Evolutionary conservation across 1,140 invertebrate genomes (phyloP).

Genomic region (Onthophagus taurus): DNA sequence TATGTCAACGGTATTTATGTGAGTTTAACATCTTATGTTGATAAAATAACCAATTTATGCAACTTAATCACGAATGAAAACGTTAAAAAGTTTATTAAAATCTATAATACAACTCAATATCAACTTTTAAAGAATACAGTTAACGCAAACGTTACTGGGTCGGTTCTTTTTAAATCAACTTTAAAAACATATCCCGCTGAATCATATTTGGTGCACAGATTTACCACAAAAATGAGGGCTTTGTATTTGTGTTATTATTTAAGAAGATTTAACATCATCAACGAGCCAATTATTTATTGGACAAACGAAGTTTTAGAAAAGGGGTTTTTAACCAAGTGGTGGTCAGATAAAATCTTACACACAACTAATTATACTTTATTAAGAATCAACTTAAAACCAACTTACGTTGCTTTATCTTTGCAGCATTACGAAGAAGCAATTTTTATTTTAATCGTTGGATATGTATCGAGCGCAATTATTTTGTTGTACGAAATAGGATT

Average conservation of each 20-base stretch:
- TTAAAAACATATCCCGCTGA: constrained; percentile 1
- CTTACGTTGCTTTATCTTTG: background rate
- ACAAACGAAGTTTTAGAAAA: constrained; percentile 7
- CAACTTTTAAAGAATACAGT: background rate
- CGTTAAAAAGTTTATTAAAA: background rate
- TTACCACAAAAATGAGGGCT: background rate
- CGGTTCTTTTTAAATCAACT: constrained; percentile 8
- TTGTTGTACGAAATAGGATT: too few relatives aligned
- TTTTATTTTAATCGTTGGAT: constrained; percentile 4
- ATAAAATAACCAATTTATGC: background rate
- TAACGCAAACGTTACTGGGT: background rate
- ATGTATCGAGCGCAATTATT: too few relatives aligned
- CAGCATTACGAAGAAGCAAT: constrained; percentile 5
- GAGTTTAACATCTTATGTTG: background rate
- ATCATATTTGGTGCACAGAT: background rate
- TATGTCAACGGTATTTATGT: constrained; percentile 2
- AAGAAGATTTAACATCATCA: constrained; percentile 9
- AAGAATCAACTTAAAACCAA: background rate
- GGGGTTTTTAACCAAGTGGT: constrained; percentile 7
- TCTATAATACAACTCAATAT: background rate
- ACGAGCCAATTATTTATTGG: constrained; percentile 7
- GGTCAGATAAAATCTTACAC: background rate
- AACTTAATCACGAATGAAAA: constrained; percentile 1
- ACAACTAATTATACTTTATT: constrained; percentile 4
- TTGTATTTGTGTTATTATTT: constrained; percentile 10